Percentiles rank a stretch among this genome's conserved stretches.
These are phyloP conservation scores for Hartigia nigra DNA, from an alignment of 2,888 invertebrate genomes.

Conservation along the genomic window DNA sequence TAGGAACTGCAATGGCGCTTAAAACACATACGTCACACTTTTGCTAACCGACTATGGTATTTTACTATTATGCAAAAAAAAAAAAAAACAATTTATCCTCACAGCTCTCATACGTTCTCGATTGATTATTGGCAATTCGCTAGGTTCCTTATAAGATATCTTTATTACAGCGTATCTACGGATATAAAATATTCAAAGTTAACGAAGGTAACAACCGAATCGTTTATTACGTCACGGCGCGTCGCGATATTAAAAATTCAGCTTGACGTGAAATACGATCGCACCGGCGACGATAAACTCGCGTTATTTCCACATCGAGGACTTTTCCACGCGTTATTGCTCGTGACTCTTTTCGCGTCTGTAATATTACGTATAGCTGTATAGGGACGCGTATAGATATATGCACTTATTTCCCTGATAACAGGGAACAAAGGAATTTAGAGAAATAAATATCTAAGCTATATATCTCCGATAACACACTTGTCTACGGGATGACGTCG, in stretches of 20 bases:
- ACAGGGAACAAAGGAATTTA: not conserved
- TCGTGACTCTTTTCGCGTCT: not conserved
- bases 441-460: not conserved
- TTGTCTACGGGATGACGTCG: not conserved
- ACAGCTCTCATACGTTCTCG: not conserved
- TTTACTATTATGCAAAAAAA: not conserved
- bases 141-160: not conserved
- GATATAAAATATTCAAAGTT: not conserved
- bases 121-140: not conserved
- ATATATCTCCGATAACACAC: not conserved
- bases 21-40: not conserved
- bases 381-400: not conserved
- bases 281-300: not conserved
- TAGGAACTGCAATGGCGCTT: not conserved
- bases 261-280: not conserved
- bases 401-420: not conserved
- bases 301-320: not conserved
- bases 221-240: not conserved
- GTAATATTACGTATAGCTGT: not conserved
- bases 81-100: not conserved
- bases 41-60: too few relatives aligned
- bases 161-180: not conserved
- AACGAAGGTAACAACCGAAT: not conserved
- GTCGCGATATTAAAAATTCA: not conserved
- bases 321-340: not conserved